phyloP scores from a whole-genome alignment of 1,140 invertebrate genomes.

The Trichomalopsis sarcophagae region DNA sequence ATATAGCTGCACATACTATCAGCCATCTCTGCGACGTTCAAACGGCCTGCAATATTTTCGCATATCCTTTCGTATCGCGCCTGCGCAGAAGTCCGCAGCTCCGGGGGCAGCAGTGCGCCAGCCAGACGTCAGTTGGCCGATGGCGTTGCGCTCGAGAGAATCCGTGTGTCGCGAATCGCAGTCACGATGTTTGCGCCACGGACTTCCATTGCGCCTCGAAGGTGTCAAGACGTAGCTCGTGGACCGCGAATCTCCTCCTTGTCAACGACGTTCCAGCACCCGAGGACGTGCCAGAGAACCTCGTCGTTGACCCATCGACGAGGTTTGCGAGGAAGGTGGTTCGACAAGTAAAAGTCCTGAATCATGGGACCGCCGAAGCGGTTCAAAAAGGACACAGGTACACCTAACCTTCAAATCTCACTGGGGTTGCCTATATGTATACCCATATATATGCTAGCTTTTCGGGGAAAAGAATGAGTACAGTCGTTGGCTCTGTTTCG shows the following conservation, averaged over 20 bases:
- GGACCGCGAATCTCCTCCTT: background rate
- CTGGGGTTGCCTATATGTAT: background rate
- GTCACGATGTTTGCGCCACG: background rate
- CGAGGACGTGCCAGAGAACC: background rate
- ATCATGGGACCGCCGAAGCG: slow-evolving; percentile 75
- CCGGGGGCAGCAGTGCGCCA: background rate
- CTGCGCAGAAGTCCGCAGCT: too few species aligned
- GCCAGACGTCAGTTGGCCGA: background rate
- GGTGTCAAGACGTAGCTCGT: background rate
- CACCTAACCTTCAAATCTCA: slow-evolving; percentile 49
- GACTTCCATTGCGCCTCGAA: background rate
- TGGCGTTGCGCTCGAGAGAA: background rate
- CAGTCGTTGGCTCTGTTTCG: background rate
- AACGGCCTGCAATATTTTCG: too few species aligned
- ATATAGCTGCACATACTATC: too few species aligned
- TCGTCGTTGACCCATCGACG: background rate
- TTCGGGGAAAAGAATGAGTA: background rate
- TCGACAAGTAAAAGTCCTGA: background rate
- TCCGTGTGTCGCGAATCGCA: background rate
- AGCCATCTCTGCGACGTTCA: too few species aligned
- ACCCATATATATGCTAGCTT: too few species aligned
- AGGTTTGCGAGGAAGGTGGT: background rate
- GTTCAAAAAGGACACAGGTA: slow-evolving; percentile 70
- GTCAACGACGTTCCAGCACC: background rate
- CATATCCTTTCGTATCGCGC: too few species aligned